Evolutionary conservation across 2,888 invertebrate genomes (phyloP).

Genomic region (Drosophila suboccidentalis): DNA sequence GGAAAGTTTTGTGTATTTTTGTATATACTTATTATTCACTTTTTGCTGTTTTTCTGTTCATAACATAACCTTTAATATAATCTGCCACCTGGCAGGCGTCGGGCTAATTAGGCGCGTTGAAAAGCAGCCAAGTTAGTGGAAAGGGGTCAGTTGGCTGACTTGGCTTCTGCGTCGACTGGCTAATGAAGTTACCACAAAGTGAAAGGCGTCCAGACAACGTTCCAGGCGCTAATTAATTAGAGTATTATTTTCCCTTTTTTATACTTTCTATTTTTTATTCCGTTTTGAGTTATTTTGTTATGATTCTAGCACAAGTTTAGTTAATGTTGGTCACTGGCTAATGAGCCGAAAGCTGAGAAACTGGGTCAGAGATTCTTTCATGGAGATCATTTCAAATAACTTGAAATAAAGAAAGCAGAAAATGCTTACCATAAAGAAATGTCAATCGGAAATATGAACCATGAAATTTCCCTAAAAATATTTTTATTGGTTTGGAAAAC

Average conservation of each 20-base stretch:
- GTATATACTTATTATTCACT: neutral
- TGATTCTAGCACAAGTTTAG: constrained; percentile 19
- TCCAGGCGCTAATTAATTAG: constrained; percentile 60
- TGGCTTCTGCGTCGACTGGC: constrained; percentile 17
- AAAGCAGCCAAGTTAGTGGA: constrained; percentile 34
- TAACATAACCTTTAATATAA: constrained; percentile 53
- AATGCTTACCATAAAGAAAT: neutral
- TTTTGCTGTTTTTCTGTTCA: constrained; percentile 11
- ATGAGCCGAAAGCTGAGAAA: constrained; percentile 39
- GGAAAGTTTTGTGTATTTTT: constrained; percentile 8
- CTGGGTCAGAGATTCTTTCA: constrained; percentile 28
- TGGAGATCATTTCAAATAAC: neutral
- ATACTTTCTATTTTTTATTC: constrained; percentile 13
- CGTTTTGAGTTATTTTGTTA: constrained; percentile 4
- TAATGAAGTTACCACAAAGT: constrained; percentile 67
- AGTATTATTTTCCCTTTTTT: constrained; percentile 24
- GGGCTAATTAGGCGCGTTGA: constrained; percentile 61
- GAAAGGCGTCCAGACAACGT: constrained; percentile 56
- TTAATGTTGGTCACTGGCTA: constrained; percentile 46
- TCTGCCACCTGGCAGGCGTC: constrained; percentile 46
- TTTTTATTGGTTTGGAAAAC: constrained; percentile 16
- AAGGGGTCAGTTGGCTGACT: constrained; percentile 20
- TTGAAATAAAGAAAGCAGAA: neutral
- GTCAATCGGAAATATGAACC: neutral
- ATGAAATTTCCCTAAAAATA: constrained; percentile 6